Evolutionary conservation across 2,113 vertebrate species (phyloP), one percentile per base, ranked within the genome.

Genomic region (Rhinoderma darwinii): DNA sequence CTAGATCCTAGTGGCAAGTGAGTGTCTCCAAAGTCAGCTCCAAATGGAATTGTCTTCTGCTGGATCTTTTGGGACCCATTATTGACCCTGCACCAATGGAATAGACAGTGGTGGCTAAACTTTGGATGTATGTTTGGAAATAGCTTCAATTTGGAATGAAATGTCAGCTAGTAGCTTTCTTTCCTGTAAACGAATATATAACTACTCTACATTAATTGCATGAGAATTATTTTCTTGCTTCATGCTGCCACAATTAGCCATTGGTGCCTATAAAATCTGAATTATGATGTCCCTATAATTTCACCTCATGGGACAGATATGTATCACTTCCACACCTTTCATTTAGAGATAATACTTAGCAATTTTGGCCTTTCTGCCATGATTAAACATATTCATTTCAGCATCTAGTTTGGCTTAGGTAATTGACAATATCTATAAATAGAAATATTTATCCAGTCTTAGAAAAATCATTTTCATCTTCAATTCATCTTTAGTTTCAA

Each of bases 391-490:
- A 68, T 35, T 68, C 63, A 68, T 18, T 18, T 68, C 63, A 32
- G 63, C 63, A 35, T 6, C 30, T 18, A 68, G 14, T 47, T 47
- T 68, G 18, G 54, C 54, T 56, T 68, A 9, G 1, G 32, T 68
- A 68, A 68, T 68, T 68, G 63, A 68, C 63, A 68, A 68, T 68
- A 35, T 3, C 63, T 35, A 68, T 68, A 68, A 68, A 68, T 68
- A 68, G 63, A 68, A 68, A 68, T 68, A 68, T 68, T 39, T 72
- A 72, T 72, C 68, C 32, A 72, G 68, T 39, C 39, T 39, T 20
- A 7, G 1, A 7, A 72, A 7, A 72, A 39, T 72, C 15, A 72
- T 72, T 39, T 72, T 66, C n/a, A 10, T 72, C 68, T 39, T 37
- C 35, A 72, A 72, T 72, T 72, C 68, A 72, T 72, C 68, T 72